Conservation (phyloP, 2,888 invertebrate species). For the Cactoblastis cactorum region DNA sequence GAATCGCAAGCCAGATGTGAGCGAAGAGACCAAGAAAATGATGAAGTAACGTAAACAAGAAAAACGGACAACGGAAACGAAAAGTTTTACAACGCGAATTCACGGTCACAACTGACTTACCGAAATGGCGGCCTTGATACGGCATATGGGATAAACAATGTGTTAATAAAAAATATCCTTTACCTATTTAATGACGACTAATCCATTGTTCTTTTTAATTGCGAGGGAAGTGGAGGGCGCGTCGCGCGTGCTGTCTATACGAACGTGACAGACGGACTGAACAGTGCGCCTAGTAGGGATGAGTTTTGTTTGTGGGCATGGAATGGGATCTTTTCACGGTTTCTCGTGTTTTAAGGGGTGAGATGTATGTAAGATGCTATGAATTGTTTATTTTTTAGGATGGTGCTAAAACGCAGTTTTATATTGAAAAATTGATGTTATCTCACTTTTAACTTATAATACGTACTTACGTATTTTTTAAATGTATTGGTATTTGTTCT, state of each 20-base stretch:
- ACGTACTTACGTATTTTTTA: no score
- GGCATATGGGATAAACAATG: conserved; percentile 29
- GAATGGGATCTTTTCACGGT: background rate
- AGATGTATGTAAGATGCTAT: background rate
- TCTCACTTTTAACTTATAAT: no score
- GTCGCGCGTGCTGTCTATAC: background rate
- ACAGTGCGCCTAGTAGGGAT: conserved; percentile 1
- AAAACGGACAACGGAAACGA: conserved; percentile 21
- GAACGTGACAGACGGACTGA: background rate
- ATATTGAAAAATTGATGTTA: no score
- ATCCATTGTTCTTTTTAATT: conserved; percentile 60
- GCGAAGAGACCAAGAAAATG: conserved; percentile 3
- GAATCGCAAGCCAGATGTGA: conserved; percentile 3
- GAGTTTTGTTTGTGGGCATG: background rate
- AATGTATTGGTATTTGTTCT: no score
- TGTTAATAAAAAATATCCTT: conserved; percentile 37
- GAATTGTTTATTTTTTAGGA: no score
- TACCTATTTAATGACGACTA: conserved; percentile 56
- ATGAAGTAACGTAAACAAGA: conserved; percentile 19
- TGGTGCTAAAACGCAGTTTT: no score
- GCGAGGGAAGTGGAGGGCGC: conserved; percentile 21
- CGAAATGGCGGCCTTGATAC: conserved; percentile 14
- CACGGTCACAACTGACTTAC: conserved; percentile 17
- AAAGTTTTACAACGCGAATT: conserved; percentile 26
- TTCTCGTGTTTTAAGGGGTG: conserved; percentile 3